Base-by-base conservation (phyloP, 2,113 vertebrate genomes). In the sheep (Ovis aries) region DNA sequence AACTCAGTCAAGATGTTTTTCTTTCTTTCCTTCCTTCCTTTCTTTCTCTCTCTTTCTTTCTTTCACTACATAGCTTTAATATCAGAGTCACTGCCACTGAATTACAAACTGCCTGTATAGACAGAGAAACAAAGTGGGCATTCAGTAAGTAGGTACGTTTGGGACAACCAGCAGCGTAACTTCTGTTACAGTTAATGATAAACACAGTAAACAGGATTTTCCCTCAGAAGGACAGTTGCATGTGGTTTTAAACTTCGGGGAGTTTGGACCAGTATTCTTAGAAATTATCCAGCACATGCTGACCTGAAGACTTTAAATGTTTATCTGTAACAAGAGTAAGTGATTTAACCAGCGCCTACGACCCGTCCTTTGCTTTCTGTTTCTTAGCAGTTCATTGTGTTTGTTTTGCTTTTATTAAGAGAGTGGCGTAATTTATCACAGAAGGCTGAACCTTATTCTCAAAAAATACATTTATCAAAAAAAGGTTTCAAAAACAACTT, bases 401-500 rank as follows among this genome's bases (percentile, higher is more conserved):
- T 19, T 48, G 3, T 6, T 19, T 31, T 55, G 11, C 48, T 55
- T 52, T 33, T 77, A 33, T 29, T 84, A 71, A 88, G 36, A 33
- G 29, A 81, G 25, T 60, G 12, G 27, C 60, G 25, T 95, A 53
- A 91, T 74, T 88, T 74, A 60, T 78, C 74, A 64, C 23, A 92
- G 53, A 91, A 95, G 84, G 52, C 86, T 94, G 97, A 98, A 94
- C 29, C 11, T 83, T 52, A 2, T 40, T 77, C 62, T 95, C 82
- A 89, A 97, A 92, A 95, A 94, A 45, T 85, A 89, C 74, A 93
- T 97, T 97, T 91, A 97, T 95, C 19, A 78, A 23, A 45, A 94
- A 52, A 88, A 94, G 19, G 21, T 90, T 97, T 14, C 2, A 88
- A 86, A 94, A 89, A 33, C 71, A 86, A 36, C 77, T 88, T 96